A percentile compares a stretch with the other conserved stretches of the same genome.
These are phyloP conservation scores for Tipula unca DNA, from an alignment of 2,888 invertebrate genomes.

Conservation along the genomic window DNA sequence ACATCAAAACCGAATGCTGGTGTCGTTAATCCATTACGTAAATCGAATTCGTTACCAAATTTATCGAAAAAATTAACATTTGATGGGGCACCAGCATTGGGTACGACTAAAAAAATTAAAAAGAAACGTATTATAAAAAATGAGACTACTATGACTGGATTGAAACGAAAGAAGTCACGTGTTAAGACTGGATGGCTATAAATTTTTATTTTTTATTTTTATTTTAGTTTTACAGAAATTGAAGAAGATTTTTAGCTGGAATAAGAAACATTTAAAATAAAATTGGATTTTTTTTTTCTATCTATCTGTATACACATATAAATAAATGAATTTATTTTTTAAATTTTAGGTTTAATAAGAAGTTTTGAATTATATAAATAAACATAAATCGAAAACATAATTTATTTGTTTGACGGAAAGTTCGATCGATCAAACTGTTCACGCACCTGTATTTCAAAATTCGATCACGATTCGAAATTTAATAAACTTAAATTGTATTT, in stretches of 20 bases:
- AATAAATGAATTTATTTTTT: neutral
- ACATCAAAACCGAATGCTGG: neutral
- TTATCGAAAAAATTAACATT: neutral
- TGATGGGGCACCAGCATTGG: neutral
- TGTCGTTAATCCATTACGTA: neutral
- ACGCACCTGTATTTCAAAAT: no score
- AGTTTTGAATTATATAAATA: neutral
- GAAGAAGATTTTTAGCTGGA: neutral
- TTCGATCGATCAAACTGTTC: neutral
- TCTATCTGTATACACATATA: no score
- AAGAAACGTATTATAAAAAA: conserved; percentile 18
- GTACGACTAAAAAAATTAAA: conserved; percentile 2
- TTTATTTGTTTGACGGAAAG: neutral
- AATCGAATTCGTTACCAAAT: neutral
- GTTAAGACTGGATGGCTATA: neutral
- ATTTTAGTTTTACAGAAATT: neutral
- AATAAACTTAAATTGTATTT: no score
- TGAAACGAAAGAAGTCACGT: conserved; percentile 1
- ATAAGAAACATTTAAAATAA: neutral
- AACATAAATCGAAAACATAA: neutral
- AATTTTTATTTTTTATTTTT: neutral
- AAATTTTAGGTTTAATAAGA: neutral
- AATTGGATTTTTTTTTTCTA: neutral
- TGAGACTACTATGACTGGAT: neutral
- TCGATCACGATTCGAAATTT: no score